Evolutionary conservation across 2,888 invertebrate species (phyloP), one percentile per base, ranked within the genome.

Genomic region (Anodontia alba): DNA sequence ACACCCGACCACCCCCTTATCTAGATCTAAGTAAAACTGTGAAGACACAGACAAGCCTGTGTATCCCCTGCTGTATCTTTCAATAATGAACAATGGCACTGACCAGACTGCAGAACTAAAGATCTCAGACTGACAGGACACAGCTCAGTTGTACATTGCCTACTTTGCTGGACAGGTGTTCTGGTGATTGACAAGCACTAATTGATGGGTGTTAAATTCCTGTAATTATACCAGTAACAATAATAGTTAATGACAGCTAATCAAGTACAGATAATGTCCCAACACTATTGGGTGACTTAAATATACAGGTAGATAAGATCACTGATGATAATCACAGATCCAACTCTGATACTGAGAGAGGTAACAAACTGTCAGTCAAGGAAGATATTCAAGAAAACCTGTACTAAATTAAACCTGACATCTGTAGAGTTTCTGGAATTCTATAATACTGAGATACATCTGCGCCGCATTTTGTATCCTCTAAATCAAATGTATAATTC

Each of bases 201-300:
- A 62, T 62, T 62, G 33, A 7, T 29, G 62, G 38, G 62, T 33
- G 29, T 33, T 33, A 33, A 33, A n/a, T 23, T 20, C 62, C 62
- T 33, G 33, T 62, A 62, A 62, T 62, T 62, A 62, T 33, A 62
- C 33, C 33, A 10, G 62, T 33, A 57, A 62, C 62, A 62, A 62
- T 62, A 62, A 62, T 62, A 62, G 62, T 26, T 20, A 62, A 62
- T 62, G 62, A 62, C 62, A 62, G 23, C 12, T 29, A 62, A 20
- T 33, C 62, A 31, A 62, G 10, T 23, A 33, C 62, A 20, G 33
- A 17, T 62, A 33, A 62, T 62, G 62, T 33, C 62, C 62, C 31
- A 62, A 62, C 62, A 62, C 62, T 54, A 54, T 54, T 54, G 54
- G 26, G 26, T 54, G 54, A 54, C 54, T 54, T 26, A 26, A 54